These are phyloP conservation scores for Motacilla tschutschensis DNA, from an alignment of 2,113 vertebrate genomes.

Conservation along the genomic window DNA sequence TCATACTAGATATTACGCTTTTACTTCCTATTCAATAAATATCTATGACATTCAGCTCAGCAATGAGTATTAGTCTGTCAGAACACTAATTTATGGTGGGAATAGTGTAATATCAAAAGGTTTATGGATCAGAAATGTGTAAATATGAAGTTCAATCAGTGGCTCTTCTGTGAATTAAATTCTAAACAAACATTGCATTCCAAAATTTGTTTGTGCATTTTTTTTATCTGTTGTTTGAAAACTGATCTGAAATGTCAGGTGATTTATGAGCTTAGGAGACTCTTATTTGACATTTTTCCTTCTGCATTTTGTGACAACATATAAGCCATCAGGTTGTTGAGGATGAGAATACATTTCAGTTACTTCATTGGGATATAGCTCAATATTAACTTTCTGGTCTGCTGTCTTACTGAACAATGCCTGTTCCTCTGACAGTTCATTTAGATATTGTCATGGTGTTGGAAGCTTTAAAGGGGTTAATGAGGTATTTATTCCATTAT, in stretches of 20 bases:
- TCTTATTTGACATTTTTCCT: not conserved
- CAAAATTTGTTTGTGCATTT: not conserved
- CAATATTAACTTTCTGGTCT: conserved; percentile 65
- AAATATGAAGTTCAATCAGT: conserved; percentile 45
- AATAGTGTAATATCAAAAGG: conserved; percentile 47
- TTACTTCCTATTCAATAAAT: conserved; percentile 64
- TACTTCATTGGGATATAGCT: conserved; percentile 38
- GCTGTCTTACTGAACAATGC: conserved; percentile 63
- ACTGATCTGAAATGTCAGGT: not conserved
- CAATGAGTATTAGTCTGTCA: conserved; percentile 42
- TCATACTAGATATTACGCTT: conserved; percentile 50
- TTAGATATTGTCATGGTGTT: conserved; percentile 69
- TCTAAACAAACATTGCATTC: not conserved
- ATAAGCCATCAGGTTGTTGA: conserved; percentile 11
- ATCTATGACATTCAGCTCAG: conserved; percentile 6
- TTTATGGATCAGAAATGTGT: conserved; percentile 55
- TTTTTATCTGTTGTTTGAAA: not conserved
- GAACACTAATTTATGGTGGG: conserved; percentile 41
- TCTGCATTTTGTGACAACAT: not conserved
- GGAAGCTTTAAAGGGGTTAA: conserved; percentile 67
- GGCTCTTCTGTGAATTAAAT: conserved; percentile 15
- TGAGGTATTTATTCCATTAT: conserved; percentile 64
- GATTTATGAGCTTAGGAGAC: not conserved
- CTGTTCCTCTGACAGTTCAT: conserved; percentile 67
- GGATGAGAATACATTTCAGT: conserved; percentile 32